Percentiles rank a stretch among this genome's conserved stretches.
phyloP scores from a whole-genome alignment of 2,113 vertebrate species.

The Colaptes auratus region DNA sequence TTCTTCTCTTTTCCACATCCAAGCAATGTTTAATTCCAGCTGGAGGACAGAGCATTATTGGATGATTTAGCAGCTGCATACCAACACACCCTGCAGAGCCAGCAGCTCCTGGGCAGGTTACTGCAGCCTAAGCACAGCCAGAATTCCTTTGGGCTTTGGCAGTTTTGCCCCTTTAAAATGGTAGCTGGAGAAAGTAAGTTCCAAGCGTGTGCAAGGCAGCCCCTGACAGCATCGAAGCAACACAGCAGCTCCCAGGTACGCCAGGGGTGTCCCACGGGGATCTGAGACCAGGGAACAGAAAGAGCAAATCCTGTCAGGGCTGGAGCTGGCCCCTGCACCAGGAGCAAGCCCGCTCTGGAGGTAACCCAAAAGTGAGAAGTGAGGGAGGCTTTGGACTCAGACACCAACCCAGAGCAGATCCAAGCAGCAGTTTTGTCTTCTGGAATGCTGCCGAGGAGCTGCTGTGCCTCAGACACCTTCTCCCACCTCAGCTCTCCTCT shows the following conservation, averaged over 20 bases:
- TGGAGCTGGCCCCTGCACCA: accelerated
- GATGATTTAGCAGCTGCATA: not conserved
- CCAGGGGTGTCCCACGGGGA: not conserved
- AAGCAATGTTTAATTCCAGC: not conserved
- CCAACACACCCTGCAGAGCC: not conserved
- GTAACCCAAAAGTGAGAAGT: not conserved
- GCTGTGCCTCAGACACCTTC: not conserved
- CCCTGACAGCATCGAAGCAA: not conserved
- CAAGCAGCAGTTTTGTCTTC: not conserved
- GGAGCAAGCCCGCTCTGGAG: not conserved
- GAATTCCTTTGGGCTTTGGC: not conserved
- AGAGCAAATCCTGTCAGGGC: not conserved
- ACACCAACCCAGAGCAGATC: not conserved
- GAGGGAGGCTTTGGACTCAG: not conserved
- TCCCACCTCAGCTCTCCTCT: not conserved
- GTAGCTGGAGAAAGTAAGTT: not conserved
- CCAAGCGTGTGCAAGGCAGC: not conserved
- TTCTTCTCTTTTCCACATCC: not conserved
- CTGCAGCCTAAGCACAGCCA: accelerated
- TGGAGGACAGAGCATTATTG: not conserved
- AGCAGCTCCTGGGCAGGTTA: not conserved
- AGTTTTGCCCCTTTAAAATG: not conserved
- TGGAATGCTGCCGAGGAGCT: not conserved
- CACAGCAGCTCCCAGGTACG: not conserved
- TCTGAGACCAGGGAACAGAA: not conserved